A percentile compares a stretch with the other conserved stretches of the same genome.
Evolutionary conservation across 1,140 invertebrate genomes (phyloP).

Genomic region (Lepidurus packardi): DNA sequence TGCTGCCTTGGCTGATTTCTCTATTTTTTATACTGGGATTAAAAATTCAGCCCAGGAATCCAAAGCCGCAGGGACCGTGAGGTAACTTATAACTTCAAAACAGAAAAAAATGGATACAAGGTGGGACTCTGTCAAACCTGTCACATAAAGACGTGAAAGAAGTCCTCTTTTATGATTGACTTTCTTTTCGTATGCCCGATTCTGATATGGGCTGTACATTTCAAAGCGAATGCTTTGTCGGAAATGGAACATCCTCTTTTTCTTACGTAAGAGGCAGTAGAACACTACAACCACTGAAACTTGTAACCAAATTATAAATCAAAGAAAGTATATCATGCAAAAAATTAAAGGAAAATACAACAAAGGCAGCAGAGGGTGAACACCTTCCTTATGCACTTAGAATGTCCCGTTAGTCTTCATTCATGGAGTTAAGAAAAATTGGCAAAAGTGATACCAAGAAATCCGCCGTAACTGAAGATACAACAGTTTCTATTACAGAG

Average conservation of each 20-base stretch:
- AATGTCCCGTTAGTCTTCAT: background rate
- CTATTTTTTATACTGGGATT: background rate
- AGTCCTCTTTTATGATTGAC: too few relatives aligned
- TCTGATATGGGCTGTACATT: too few relatives aligned
- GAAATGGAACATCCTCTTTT: too few relatives aligned
- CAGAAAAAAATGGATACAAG: too few relatives aligned
- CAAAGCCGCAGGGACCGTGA: background rate
- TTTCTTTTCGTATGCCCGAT: too few relatives aligned
- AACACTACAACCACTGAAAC: background rate
- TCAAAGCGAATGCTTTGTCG: too few relatives aligned
- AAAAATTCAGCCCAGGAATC: background rate
- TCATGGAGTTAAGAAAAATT: background rate
- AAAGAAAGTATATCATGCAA: background rate
- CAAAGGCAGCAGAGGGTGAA: background rate
- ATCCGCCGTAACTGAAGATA: background rate
- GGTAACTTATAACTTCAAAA: background rate
- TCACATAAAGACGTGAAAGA: too few relatives aligned
- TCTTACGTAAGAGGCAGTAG: too few relatives aligned
- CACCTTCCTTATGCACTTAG: background rate
- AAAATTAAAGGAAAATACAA: background rate
- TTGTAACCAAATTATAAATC: background rate
- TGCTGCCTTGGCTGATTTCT: background rate
- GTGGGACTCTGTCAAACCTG: too few relatives aligned
- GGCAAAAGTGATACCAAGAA: background rate
- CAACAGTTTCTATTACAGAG: too few relatives aligned